Conservation (phyloP, 2,888 invertebrate species). For the Eretmocerus hayati region DNA sequence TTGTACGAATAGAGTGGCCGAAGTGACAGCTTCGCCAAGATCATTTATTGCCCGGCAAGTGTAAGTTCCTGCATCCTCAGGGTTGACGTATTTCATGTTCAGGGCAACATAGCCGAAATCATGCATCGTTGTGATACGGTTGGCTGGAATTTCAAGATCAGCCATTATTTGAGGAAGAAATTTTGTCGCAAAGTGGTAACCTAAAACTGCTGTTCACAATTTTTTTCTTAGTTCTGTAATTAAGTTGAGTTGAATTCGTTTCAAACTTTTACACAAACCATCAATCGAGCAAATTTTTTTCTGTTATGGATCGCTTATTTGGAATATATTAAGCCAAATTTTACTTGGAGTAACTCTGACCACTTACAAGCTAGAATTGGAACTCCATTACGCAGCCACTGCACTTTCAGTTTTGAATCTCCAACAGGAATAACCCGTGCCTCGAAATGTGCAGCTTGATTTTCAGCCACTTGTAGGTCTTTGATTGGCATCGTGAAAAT, state of each 20-base stretch:
- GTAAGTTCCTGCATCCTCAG: conserved; percentile 94
- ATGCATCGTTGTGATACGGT: conserved; percentile 88
- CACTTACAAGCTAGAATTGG: conserved; percentile 79
- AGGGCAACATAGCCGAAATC: conserved; percentile 97
- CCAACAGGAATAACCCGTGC: conserved; percentile 90
- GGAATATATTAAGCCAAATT: background rate
- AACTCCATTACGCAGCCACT: conserved; percentile 89
- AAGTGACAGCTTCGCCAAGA: conserved; percentile 90
- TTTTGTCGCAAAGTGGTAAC: too few species aligned
- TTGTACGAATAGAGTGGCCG: conserved; percentile 83
- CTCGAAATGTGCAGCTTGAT: conserved; percentile 90
- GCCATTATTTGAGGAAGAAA: too few species aligned
- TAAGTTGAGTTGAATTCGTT: too few species aligned
- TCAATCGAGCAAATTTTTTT: background rate
- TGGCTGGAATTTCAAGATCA: conserved; percentile 51
- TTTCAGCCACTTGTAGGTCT: conserved; percentile 79
- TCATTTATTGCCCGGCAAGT: conserved; percentile 90
- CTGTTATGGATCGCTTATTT: background rate
- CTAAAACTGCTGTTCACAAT: too few species aligned
- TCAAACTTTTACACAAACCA: too few species aligned
- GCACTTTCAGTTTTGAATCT: conserved; percentile 84
- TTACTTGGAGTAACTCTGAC: background rate
- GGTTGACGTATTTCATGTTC: conserved; percentile 89
- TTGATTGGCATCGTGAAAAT: conserved; percentile 88
- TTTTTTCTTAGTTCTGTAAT: too few species aligned